Evolutionary conservation across 2,113 vertebrate species (phyloP).

Genomic region (Romanogobio albipinnatus): DNA sequence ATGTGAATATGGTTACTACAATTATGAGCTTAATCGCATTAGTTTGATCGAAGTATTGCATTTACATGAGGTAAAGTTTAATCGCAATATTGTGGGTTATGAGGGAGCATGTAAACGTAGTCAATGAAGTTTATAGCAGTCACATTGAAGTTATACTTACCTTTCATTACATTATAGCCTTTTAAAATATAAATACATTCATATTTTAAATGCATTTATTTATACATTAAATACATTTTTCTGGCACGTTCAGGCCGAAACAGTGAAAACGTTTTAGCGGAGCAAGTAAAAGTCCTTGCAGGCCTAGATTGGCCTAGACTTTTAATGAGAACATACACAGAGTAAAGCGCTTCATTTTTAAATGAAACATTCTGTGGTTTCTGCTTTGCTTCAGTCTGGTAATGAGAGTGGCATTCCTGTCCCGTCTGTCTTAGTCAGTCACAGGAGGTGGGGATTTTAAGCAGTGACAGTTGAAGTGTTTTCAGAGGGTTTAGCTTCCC

Average conservation of each 20-base stretch:
- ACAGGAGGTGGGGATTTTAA: constrained; percentile 45
- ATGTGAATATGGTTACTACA: too few relatives aligned
- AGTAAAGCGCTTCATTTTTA: neutral
- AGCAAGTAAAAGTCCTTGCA: neutral
- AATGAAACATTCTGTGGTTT: neutral
- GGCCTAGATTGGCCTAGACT: neutral
- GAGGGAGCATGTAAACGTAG: too few relatives aligned
- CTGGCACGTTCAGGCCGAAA: too few relatives aligned
- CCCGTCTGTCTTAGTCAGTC: constrained; percentile 27
- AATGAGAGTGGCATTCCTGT: neutral
- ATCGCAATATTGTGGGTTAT: too few relatives aligned
- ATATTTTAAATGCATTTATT: too few relatives aligned
- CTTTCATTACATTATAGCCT: neutral
- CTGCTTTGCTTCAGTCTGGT: neutral
- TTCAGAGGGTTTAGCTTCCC: constrained; percentile 42
- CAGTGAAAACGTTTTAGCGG: neutral
- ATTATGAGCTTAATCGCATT: too few relatives aligned
- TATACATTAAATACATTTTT: too few relatives aligned
- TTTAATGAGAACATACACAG: neutral
- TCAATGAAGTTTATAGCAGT: neutral
- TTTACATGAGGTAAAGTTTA: too few relatives aligned
- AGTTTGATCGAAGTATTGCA: too few relatives aligned
- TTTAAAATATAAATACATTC: too few relatives aligned
- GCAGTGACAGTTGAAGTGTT: constrained; percentile 50
- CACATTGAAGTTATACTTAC: neutral